Percentiles rank a stretch among this genome's conserved stretches.
These are phyloP conservation scores for Cephus sareptanus DNA, from an alignment of 2,888 invertebrate species.

Conservation along the genomic window DNA sequence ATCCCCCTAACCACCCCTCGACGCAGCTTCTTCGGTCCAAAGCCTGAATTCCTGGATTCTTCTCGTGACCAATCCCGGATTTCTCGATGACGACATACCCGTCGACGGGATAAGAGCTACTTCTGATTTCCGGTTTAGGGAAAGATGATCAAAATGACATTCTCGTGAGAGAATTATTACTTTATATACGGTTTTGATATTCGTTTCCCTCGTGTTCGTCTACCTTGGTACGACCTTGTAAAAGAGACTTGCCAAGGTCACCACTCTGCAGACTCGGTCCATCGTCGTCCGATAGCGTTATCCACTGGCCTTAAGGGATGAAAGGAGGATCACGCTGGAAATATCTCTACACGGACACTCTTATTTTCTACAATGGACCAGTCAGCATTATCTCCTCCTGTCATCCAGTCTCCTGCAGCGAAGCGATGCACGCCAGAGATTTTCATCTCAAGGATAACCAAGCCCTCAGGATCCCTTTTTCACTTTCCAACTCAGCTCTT, in stretches of 20 bases:
- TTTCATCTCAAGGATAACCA: slow-evolving; percentile 23
- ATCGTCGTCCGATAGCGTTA: not conserved
- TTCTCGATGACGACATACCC: too few relatives aligned
- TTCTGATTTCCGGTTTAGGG: too few relatives aligned
- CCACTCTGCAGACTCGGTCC: not conserved
- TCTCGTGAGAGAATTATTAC: too few relatives aligned
- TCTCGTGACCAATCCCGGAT: too few relatives aligned
- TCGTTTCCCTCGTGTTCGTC: not conserved
- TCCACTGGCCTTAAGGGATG: not conserved
- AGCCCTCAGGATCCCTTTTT: not conserved
- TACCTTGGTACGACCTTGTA: not conserved
- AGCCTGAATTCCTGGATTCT: not conserved
- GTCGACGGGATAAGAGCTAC: too few relatives aligned
- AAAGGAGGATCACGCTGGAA: not conserved
- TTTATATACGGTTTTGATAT: not conserved
- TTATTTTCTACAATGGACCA: not conserved
- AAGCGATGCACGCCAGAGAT: slow-evolving; percentile 22
- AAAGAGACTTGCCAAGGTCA: not conserved
- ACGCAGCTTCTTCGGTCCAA: not conserved
- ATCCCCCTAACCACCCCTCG: not conserved
- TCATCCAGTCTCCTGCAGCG: not conserved
- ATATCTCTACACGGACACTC: not conserved
- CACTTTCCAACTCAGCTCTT: not conserved
- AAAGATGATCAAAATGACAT: too few relatives aligned
- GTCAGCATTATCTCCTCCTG: not conserved